Evolutionary conservation across 2,888 invertebrate genomes (phyloP), one percentile per base, ranked within the genome.

Genomic region (Eutolmus rufibarbis): DNA sequence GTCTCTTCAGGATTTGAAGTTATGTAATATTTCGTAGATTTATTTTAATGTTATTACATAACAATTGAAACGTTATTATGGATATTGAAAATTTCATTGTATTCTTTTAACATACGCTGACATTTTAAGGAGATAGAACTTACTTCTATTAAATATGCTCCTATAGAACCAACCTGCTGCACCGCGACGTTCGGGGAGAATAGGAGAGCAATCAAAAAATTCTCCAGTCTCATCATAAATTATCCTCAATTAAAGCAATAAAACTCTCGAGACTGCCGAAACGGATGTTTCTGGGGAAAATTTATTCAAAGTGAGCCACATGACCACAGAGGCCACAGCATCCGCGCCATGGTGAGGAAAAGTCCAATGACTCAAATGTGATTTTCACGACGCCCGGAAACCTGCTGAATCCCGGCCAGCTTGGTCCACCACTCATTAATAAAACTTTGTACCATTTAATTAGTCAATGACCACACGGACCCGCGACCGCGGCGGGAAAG

Each of bases 371-470:
- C 85, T 85, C 46, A 85, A 85, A 74, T 74, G 74, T 74, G 57
- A 85, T 34, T 43, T 46, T 85, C 74, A 74, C 34, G 74, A 74
- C 51, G 43, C 74, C 51, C 85, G 85, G 85, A 85, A 85, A 74
- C 74, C 43, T 74, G 74, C 85, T 46, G 40, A 85, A 85, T 85
- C 85, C 74, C 74, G 46, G 34, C 74, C 74, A 46, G 28, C 74
- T 85, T 46, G 74, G 85, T 74, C 31, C 74, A 66, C 66, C 12
- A 85, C 74, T 85, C 85, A 74, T 85, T 85, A 85, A 85, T 74
- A 85, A 85, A 85, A 85, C 74, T 85, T 85, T 74, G 85, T 85
- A 74, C 85, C 74, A 85, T 85, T 85, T 85, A 85, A 85, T 85
- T 85, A 85, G 74, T 85, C 74, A 74, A 46, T 74, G 43, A 74